Evolutionary conservation across 2,888 invertebrate genomes (phyloP), one percentile per base, ranked within the genome.

Genomic region (Galerucella calmariensis): DNA sequence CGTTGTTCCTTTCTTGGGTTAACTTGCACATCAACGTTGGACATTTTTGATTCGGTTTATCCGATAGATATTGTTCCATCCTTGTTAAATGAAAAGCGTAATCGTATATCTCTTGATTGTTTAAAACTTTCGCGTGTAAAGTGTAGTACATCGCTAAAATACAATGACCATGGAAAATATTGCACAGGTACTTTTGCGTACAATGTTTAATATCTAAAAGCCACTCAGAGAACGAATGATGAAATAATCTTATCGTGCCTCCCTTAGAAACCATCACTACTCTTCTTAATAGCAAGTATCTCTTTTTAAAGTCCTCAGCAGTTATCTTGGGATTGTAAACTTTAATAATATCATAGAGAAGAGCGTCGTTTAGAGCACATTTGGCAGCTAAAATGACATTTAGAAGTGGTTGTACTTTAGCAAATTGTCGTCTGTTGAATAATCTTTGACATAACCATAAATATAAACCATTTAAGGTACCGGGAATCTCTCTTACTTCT

Each of bases 171-270:
- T 96, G 95, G 68, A 92, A 90, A 10, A 95, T 93, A 79, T 94
- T 93, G 86, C 97, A 98, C 78, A 98, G 90, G 87, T 97, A 98
- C 81, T 97, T 95, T 81, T 97, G 94, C 2, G 98, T 98, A 87
- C 98, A 97, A 85, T 98, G 97, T 87, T 98, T 98, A n/a, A 98
- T 97, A 86, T 98, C 98, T 70, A 96, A 89, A 80, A 98, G 88
- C 98, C 98, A 98, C 85, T 95, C 94, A 35, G 97, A 95, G 87
- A 98, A 98, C 76, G 97, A 97, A 85, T 96, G 96, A 87, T 98
- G 98, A 88, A 98, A 97, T 63, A 97, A 90, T 68, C 93, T 90
- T 75, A 94, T 88, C 73, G 90, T 90, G 1, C 92, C 91, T 2
- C 90, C 90, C 2, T 89, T 86, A 0, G 91, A 90, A 53, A 92